Evolutionary conservation across 23 tunicate genomes (phyloP).

Genomic region (Trididemnum miniatum): DNA sequence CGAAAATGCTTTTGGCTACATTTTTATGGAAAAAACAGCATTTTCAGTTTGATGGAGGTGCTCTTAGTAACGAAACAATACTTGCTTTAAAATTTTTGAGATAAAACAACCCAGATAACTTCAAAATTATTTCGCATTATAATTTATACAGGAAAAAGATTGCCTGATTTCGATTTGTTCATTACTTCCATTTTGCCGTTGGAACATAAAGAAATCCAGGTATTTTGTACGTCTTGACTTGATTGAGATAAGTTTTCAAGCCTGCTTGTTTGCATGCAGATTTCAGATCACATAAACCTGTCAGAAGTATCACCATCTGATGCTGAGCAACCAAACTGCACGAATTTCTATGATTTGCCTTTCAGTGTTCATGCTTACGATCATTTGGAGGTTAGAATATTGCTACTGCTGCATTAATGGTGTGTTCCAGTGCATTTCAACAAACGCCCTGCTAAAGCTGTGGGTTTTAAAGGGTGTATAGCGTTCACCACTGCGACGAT

Average conservation of each 20-base stretch:
- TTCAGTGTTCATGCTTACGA: constrained; percentile 82
- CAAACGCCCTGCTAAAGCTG: no score
- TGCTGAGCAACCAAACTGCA: constrained; percentile 56
- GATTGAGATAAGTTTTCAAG: no score
- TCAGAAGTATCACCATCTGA: background rate
- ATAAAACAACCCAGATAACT: background rate
- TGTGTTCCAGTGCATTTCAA: no score
- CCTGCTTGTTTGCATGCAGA: background rate
- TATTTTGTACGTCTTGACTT: no score
- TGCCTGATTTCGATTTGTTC: constrained; percentile 83
- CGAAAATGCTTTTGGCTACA: no score
- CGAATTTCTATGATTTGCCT: constrained; percentile 46
- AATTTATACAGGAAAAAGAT: constrained; percentile 56
- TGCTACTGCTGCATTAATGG: no score
- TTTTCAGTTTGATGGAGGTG: background rate
- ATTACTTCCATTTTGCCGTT: constrained; percentile 78
- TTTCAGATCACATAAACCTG: constrained; percentile 52
- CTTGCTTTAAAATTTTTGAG: background rate
- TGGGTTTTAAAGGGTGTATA: no score
- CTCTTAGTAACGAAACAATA: background rate
- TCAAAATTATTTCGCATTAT: background rate
- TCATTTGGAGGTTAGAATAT: constrained; percentile 62
- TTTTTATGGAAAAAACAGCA: no score
- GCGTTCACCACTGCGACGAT: no score
- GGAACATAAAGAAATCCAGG: constrained; percentile 80